Evolutionary conservation across 2,797 vertebrate species (phyloP), one percentile per base, ranked within the genome.

Genomic region (Antennarius maculatus): DNA sequence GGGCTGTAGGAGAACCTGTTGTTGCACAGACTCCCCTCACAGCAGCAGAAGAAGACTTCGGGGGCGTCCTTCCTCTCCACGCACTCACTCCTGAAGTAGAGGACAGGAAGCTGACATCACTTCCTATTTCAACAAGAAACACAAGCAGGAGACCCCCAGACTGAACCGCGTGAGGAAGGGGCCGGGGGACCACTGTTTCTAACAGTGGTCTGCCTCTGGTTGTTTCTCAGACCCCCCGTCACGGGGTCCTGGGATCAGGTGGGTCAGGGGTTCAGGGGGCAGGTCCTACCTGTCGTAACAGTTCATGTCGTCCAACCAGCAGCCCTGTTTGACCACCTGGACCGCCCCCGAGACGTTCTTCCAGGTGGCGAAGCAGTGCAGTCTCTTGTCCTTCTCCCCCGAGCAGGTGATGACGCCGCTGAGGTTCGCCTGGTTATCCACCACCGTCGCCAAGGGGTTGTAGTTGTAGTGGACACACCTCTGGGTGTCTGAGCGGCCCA

Each of bases 21-120:
- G 14, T 98, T 98, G 78, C 97, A 98, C 92, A 95, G 91, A 88
- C 93, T 96, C 77, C 95, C 96, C 74, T 98, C 96, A 83, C 97
- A 98, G 85, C 97, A 98, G 87, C 96, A 98, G 92, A 98, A 98
- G 85, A 96, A 98, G 12, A 98, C 95, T 5, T 96, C 96, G 10
- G 96, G 96, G 73, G 90, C 94, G 70, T 96, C 96, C 60, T 95
- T 96, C 85, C 88, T 96, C 88, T 98, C 97, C 76, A 97, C 91
- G 81, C 97, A 98, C 57, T 96, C 95, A 27, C 84, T 94, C 88
- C 96, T 98, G 75, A 1, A 29, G 7, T 28, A 28, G 4, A 61
- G 17, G 18, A 55, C 7, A 10, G 27, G 12, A 14, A 49, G 17
- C 5, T 6, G 1, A 2, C 31, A 23, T 23, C 23, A 23, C 23